Conservation (phyloP, 2,888 invertebrate species). For the Polydrusus tereticollis region DNA sequence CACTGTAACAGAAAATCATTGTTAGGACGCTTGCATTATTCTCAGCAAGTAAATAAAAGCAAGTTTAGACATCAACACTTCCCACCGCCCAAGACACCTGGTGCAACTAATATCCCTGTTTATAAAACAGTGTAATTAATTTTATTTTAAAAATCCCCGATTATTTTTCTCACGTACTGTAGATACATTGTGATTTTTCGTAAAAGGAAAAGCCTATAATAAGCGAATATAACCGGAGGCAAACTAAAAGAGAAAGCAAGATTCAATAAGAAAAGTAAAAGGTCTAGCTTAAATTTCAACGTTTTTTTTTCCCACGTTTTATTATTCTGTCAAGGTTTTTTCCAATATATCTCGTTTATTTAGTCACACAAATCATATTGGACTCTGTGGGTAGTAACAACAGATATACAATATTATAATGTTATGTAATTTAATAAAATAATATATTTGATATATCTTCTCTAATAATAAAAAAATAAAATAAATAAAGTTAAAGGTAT, state of each 20-base stretch:
- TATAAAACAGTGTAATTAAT: background rate
- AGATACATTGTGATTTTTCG: slow-evolving; percentile 21
- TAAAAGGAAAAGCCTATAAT: slow-evolving; percentile 23
- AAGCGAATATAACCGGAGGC: slow-evolving; percentile 20
- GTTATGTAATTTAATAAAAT: too few species aligned
- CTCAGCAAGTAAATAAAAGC: too few species aligned
- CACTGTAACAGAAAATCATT: slow-evolving; percentile 72
- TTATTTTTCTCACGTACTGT: slow-evolving; percentile 22
- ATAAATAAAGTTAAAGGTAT: too few species aligned
- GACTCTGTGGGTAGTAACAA: too few species aligned
- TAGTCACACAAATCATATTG: background rate
- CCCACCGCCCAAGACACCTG: too few species aligned
- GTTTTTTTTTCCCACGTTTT: background rate
- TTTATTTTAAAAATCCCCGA: slow-evolving; percentile 20
- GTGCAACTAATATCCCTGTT: too few species aligned
- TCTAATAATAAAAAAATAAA: too few species aligned
- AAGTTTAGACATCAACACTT: too few species aligned
- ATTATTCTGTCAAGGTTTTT: background rate
- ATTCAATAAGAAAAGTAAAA: background rate
- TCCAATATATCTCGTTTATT: background rate
- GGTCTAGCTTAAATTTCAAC: background rate
- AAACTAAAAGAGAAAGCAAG: slow-evolving; percentile 5
- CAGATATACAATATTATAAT: too few species aligned
- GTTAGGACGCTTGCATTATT: too few species aligned
- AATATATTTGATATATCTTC: too few species aligned